A percentile compares a stretch with the other conserved stretches of the same genome.
Evolutionary conservation across 2,113 vertebrate genomes (phyloP).

Genomic region (Grammomys surdaster): DNA sequence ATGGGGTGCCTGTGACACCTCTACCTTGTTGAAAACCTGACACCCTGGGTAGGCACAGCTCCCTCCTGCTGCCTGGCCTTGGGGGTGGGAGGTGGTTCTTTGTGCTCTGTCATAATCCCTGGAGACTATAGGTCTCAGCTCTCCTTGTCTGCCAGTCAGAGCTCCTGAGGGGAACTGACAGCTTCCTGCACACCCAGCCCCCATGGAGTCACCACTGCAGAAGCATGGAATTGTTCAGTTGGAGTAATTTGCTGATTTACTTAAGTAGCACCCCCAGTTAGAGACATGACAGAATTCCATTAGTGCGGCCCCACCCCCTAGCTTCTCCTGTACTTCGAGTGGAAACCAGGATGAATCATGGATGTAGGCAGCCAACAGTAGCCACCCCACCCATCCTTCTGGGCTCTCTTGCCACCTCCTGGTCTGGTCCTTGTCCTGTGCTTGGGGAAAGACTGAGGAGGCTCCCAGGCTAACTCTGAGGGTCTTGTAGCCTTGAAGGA

Average conservation of each 20-base stretch:
- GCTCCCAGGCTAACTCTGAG: background rate
- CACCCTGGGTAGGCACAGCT: background rate
- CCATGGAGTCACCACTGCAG: conserved; percentile 31
- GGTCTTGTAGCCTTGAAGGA: background rate
- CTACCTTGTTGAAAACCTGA: background rate
- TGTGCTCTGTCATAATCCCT: background rate
- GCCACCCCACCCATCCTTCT: background rate
- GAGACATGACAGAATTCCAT: conserved; percentile 82
- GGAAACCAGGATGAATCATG: conserved; percentile 57
- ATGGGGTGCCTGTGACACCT: rapidly evolving
- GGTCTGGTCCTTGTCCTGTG: background rate
- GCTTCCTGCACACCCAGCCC: conserved; percentile 68
- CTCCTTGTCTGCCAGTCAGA: background rate
- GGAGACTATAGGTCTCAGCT: background rate
- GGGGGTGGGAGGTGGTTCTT: background rate
- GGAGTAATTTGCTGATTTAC: conserved; percentile 86
- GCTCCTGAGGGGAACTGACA: conserved; percentile 56
- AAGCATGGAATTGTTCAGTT: conserved; percentile 80
- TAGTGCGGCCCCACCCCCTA: conserved; percentile 72
- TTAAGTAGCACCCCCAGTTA: conserved; percentile 83
- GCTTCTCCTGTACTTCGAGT: conserved; percentile 50
- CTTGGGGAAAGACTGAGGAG: background rate
- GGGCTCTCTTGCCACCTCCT: background rate
- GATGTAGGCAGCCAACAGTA: background rate
- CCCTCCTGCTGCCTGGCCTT: background rate